Evolutionary conservation across 2,113 vertebrate species (phyloP), one percentile per base, ranked within the genome.

Genomic region (Urocolius indicus): DNA sequence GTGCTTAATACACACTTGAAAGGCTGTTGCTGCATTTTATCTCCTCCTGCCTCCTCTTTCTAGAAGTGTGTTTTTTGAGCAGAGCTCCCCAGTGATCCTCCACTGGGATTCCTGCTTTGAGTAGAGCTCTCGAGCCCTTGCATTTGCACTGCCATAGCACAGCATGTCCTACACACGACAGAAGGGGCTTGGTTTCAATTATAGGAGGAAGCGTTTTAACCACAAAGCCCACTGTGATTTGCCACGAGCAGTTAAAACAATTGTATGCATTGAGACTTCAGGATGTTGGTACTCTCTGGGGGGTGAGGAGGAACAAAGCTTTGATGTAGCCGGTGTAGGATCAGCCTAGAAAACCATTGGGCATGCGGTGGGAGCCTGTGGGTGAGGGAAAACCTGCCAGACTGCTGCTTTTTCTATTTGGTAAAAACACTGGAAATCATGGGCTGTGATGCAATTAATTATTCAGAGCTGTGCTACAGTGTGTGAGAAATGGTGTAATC

Each of bases 391-490:
- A 59, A 13, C 59, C 69, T 76, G 63, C 72, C 30, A 59, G 49
- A 8, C 52, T 91, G 69, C 61, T 71, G 46, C 13, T 87, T 11
- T 15, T 59, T 51, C 49, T 51, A 59, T 26, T 11, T 79, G 65
- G 22, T 38, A 77, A 91, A 88, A 82, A 8, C 48, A n/a, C 41
- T 86, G 61, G 61, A 83, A 84, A 55, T 68, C 6, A 34, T 45
- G 71, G 74, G 73, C 66, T 93, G 41, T 55, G 77, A 36, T 87
- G 61, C 68, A 69, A 26, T 95, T 87, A 94, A 91, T 97, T 77
- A 94, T 96, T 94, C 77, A 94, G 92, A 63, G 67, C 79, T 77
- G 32, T 23, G 74, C 63, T 73, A 9, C 58, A 11, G 66, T 72
- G 23, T 55, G 29, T 77, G 62, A 73, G 55, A 90, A 93, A 21